Evolutionary conservation across 2,113 vertebrate genomes (phyloP).

Genomic region (Chionis minor): DNA sequence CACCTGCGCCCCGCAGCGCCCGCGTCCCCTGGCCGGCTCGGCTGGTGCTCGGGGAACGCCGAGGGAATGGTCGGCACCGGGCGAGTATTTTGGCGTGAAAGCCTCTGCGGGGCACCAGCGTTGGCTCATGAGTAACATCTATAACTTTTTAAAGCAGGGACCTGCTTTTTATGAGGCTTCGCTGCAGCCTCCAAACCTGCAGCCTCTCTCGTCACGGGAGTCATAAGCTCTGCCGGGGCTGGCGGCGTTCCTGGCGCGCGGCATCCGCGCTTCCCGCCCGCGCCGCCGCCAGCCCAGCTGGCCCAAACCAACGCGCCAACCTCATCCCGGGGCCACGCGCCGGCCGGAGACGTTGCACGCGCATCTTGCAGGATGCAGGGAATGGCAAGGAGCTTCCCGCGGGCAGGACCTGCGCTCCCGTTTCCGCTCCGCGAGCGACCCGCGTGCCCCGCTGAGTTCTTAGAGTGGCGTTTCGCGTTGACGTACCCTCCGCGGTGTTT

Average conservation of each 20-base stretch:
- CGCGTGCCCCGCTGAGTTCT: background rate
- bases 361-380: background rate
- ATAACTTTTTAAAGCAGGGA: background rate
- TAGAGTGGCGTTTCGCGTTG: background rate
- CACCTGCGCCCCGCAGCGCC: background rate
- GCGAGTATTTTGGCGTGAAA: background rate
- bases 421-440: too few relatives aligned
- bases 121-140: constrained; percentile 15
- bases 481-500: background rate
- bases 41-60: too few relatives aligned
- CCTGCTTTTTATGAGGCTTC: constrained; percentile 41
- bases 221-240: too few relatives aligned
- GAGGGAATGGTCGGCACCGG: too few relatives aligned
- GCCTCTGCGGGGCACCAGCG: background rate
- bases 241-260: too few relatives aligned
- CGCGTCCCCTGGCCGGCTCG: too few relatives aligned
- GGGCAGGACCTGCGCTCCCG: too few relatives aligned
- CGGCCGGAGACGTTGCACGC: too few relatives aligned
- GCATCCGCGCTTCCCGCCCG: too few relatives aligned
- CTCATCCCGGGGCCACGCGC: too few relatives aligned
- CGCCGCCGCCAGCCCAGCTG: too few relatives aligned
- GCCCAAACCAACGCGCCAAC: too few relatives aligned
- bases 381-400: background rate
- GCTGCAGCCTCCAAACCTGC: constrained; percentile 6
- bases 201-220: background rate